Evolutionary conservation across 2,113 vertebrate genomes (phyloP), one percentile per base, ranked within the genome.

Genomic region (Cinclus cinclus): DNA sequence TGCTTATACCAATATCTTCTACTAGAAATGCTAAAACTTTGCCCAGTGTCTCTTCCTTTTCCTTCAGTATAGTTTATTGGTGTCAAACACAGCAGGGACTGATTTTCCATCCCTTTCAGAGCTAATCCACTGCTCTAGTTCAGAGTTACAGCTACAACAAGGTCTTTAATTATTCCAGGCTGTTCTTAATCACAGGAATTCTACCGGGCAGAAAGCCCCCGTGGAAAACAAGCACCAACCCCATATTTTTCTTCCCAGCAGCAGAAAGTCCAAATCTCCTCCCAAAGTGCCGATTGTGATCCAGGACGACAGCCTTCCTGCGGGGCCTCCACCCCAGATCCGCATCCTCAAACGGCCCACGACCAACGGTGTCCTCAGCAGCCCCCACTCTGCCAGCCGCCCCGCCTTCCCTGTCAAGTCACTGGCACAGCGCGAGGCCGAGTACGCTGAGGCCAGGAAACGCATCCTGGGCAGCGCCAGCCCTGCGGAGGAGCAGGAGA

Each of bases 261-360:
- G 97, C 89, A 99, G 99, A 94, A 99, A 99, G 91, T 98, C 98
- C 58, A 98, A 97, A 96, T 98, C 97, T 76, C 98, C 99, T 77
- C 96, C 99, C 85, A 99, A 98, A 97, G 98, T 98, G 88, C 98
- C 99, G 47, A 98, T 99, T 27, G 98, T 99, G 96, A 99, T 99
- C 96, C 99, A 99, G 97, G 99, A 99, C 94, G 98, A 99, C 86
- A 98, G 99, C 84, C 98, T 99, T 44, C 99, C 99, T 19, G 80
- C 98, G 1, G 99, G 98, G 5, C 99, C 99, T 3, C 98, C 98
- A 41, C 99, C 99, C 9, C 99, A 99, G 97, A 99, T 99, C 92
- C 98, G 99, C 88, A 99, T 99, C 98, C 95, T 99, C 47, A 99
- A 99, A 98, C 98, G 99, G 86, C 99, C 99, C 19, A 97, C 98